Base-by-base conservation (phyloP, 2,797 vertebrate genomes). In the Aselliscus stoliczkanus region DNA sequence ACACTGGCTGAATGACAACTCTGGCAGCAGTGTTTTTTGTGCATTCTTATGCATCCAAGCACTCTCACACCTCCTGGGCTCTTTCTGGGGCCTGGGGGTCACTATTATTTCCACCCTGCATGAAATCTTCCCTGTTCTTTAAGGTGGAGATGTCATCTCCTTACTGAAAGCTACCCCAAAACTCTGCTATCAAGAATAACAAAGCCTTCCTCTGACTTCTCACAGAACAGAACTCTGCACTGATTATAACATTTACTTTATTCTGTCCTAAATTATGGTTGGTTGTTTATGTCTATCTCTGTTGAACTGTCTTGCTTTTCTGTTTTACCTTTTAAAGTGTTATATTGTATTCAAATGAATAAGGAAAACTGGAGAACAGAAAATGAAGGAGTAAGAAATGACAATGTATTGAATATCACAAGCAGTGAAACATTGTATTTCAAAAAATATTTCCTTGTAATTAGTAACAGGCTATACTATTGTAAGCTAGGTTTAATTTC, bases 371-470 rank as follows among this genome's bases (percentile, higher is more conserved):
- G 88, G 7, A 89, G 67, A 62, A 92, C 11, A 84, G 39, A 62
- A 93, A 95, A 82, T 39, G 83, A 86, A 88, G 54, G 5, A 9
- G 37, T 9, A 88, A 47, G 56, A 94, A 95, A 90, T 85, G 37
- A 92, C 86, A 84, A 92, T 60, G 42, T 13, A 88, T 1, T 67
- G 67, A 29, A 7, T 90, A 91, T 52, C 77, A 77, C 10, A 87
- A 77, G 12, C 60, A 90, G 56, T 10, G n/a, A 73, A 77, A 81
- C 4, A 34, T 56, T 72, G 23, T n/a, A 65, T 60, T 94, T 86
- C 25, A 65, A 83, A 83, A 88, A 83, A 84, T 31, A 81, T 27
- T 87, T 93, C 54, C 81, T 88, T 96, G 93, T 56, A 50, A 90
- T 88, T 84, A 86, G 70, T 82, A 82, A 82, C 8, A 89, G 69